A percentile compares a stretch with the other conserved stretches of the same genome.
phyloP scores from a whole-genome alignment of 2,113 vertebrate genomes.

The Alexandromys fortis region DNA sequence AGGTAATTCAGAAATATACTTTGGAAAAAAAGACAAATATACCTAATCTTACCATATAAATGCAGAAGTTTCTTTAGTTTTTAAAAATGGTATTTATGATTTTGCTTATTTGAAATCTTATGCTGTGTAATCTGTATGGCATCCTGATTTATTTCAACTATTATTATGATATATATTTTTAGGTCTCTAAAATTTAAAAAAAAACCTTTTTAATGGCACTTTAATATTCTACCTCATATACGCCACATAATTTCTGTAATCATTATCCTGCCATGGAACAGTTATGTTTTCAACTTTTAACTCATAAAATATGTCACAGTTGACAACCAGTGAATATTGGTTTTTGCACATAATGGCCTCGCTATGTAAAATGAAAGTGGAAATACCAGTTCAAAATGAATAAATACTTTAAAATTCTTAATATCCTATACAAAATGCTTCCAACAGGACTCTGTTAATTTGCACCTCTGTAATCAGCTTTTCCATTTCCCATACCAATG shows the following conservation, averaged over 20 bases:
- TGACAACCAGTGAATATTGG: not conserved
- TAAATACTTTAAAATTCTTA: conserved; percentile 38
- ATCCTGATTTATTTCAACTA: not conserved
- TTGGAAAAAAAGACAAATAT: not conserved
- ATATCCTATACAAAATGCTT: not conserved
- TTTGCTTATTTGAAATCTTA: not conserved
- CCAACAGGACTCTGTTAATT: not conserved
- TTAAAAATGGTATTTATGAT: conserved; percentile 1
- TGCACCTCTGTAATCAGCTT: not conserved
- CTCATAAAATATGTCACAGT: not conserved
- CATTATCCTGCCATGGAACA: not conserved
- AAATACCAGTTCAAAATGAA: not conserved
- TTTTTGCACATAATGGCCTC: not conserved
- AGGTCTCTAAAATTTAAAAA: not conserved
- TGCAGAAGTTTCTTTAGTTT: not conserved
- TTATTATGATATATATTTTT: not conserved
- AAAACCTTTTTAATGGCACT: not conserved
- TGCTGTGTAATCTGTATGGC: not conserved
- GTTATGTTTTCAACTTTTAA: conserved; percentile 6
- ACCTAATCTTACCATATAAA: not conserved
- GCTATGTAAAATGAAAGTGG: not conserved
- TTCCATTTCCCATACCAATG: not conserved
- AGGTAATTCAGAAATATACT: not conserved
- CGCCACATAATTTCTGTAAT: not conserved
- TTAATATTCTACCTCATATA: not conserved